These are phyloP conservation scores for Gallinago undulata DNA, from an alignment of 2,113 vertebrate species.

Conservation along the genomic window DNA sequence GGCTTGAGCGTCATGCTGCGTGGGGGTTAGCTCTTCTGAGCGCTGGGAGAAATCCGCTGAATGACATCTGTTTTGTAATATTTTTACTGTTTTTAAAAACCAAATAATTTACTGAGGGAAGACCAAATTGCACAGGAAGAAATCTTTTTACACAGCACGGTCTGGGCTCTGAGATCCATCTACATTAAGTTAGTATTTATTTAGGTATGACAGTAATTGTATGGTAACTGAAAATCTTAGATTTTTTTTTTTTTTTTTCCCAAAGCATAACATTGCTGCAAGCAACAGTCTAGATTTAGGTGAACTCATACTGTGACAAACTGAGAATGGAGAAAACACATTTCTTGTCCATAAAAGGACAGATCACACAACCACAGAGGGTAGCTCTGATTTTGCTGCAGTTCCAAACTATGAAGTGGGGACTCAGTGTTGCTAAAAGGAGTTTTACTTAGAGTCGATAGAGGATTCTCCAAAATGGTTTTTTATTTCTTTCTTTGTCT, in stretches of 20 bases:
- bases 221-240: slow-evolving; percentile 3
- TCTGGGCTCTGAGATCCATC: neutral
- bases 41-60: neutral
- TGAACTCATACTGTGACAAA: slow-evolving; percentile 62
- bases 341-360: slow-evolving; percentile 73
- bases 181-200: slow-evolving; percentile 11
- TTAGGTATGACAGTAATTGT: slow-evolving; percentile 25
- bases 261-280: slow-evolving; percentile 31
- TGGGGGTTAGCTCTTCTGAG: neutral
- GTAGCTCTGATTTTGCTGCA: slow-evolving; percentile 46
- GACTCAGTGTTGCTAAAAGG: slow-evolving; percentile 12
- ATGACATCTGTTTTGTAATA: slow-evolving; percentile 10
- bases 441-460: neutral
- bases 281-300: slow-evolving; percentile 62
- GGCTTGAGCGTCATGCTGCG: neutral
- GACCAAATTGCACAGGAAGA: neutral
- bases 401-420: slow-evolving; percentile 41
- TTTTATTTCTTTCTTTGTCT: neutral
- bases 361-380: slow-evolving; percentile 51
- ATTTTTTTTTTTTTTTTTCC: neutral
- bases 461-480: neutral
- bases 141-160: neutral
- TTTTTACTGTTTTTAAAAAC: neutral
- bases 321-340: slow-evolving; percentile 69
- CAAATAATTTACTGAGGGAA: neutral